phyloP scores from a whole-genome alignment of 2,113 vertebrate species.

The Orycteropus afer region DNA sequence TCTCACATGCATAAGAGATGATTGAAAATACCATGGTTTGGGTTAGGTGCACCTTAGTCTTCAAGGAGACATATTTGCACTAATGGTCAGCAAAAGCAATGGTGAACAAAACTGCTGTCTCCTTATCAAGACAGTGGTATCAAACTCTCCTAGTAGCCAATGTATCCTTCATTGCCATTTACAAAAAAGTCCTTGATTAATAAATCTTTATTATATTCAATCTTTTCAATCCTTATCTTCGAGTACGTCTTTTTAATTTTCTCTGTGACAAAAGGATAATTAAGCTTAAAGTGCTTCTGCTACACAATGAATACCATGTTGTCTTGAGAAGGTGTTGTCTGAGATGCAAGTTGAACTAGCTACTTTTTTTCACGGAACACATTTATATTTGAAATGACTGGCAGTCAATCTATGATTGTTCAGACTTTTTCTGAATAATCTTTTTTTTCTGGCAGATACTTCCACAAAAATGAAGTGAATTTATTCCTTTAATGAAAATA shows the following conservation, averaged over 20 bases:
- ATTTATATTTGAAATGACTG: neutral
- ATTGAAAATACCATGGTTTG: no score
- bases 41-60: no score
- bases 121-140: neutral
- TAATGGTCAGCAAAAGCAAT: neutral
- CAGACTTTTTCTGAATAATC: neutral
- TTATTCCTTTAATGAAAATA: neutral
- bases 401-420: neutral
- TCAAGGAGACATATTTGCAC: no score
- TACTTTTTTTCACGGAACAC: neutral
- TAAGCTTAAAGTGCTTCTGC: neutral
- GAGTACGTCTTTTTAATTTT: neutral
- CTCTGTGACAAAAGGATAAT: neutral
- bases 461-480: neutral
- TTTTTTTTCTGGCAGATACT: neutral
- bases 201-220: neutral
- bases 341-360: neutral
- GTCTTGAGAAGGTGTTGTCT: neutral
- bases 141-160: neutral
- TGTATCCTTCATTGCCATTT: neutral
- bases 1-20: no score
- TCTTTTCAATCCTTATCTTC: neutral
- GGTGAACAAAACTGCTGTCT: neutral
- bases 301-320: neutral
- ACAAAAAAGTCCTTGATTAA: neutral